Evolutionary conservation across 2,888 invertebrate genomes (phyloP), one percentile per base, ranked within the genome.

Genomic region (Stratiomys singularior): DNA sequence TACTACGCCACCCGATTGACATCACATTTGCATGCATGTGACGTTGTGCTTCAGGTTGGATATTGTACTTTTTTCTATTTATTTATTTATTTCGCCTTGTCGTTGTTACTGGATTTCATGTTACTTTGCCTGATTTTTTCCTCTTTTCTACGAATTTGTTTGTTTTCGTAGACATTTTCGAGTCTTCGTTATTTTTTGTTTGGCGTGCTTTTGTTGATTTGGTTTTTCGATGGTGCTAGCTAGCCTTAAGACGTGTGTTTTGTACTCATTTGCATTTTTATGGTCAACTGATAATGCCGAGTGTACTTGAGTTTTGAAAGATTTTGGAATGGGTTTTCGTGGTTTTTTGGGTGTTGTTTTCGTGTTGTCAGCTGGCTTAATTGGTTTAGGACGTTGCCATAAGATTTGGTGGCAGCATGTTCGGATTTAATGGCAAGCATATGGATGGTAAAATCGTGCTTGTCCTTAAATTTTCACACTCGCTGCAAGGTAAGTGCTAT

Each of bases 11-110:
- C 23, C 25, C 69, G 47, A 69, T 37, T 58, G 37, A 60, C 30
- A 46, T 76, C 76, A 47, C 76, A 76, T 76, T 76, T 76, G 76
- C 76, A 76, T 76, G 76, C 76, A 76, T 76, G 76, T 76, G 76
- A 76, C 64, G 76, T 64, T 56, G 56, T 15, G 28, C 11, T 37
- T 37, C 44, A 69, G 47, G 44, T 27, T 46, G 23, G 15, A 28
- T 18, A 11, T 47, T 18, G 25, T 25, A 30, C 46, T 46, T 18
- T 74, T 74, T 67, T 67, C 46, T 44, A 46, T n/a, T 74, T 30
- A 15, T 74, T 27, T 60, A 15, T 46, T 69, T n/a, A n/a, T n/a
- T n/a, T 56, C 28, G 1, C 23, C 23, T 69, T n/a, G 46, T 30
- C 27, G 37, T 52, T 71, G 44, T 7, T 56, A 30, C 9, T 56